Evolutionary conservation across 2,888 invertebrate genomes (phyloP).

Genomic region (Phlogophora meticulosa): DNA sequence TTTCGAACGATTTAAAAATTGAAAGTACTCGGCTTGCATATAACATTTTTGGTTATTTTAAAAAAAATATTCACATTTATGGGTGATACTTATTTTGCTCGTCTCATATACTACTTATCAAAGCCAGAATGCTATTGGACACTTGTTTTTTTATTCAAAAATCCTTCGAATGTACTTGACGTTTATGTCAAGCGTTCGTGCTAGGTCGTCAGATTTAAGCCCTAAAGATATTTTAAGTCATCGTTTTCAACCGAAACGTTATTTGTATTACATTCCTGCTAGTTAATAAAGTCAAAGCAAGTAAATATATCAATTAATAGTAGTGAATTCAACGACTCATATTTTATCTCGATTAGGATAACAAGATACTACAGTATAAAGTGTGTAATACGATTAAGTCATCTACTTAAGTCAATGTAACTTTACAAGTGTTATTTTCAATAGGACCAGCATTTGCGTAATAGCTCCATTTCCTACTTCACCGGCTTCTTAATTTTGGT

Average conservation of each 20-base stretch:
- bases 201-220: too few species aligned
- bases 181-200: too few species aligned
- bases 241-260: too few species aligned
- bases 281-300: neutral
- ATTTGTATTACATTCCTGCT: neutral
- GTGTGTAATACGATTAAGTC: conserved; percentile 23
- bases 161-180: too few species aligned
- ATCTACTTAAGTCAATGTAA: conserved; percentile 4
- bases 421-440: conserved; percentile 29
- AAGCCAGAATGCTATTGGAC: too few species aligned
- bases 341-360: conserved; percentile 25
- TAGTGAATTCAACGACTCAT: conserved; percentile 30
- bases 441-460: conserved; percentile 38
- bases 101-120: too few species aligned
- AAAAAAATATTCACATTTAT: too few species aligned
- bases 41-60: too few species aligned
- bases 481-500: conserved; percentile 4
- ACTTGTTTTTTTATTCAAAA: too few species aligned
- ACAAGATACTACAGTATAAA: conserved; percentile 13
- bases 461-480: conserved; percentile 31
- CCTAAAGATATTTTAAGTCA: neutral
- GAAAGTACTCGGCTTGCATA: too few species aligned
- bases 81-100: too few species aligned
- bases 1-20: too few species aligned
- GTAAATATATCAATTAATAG: conserved; percentile 11